Base-by-base conservation (phyloP, 2,797 vertebrate species). In the Leptatherina wallacei region DNA sequence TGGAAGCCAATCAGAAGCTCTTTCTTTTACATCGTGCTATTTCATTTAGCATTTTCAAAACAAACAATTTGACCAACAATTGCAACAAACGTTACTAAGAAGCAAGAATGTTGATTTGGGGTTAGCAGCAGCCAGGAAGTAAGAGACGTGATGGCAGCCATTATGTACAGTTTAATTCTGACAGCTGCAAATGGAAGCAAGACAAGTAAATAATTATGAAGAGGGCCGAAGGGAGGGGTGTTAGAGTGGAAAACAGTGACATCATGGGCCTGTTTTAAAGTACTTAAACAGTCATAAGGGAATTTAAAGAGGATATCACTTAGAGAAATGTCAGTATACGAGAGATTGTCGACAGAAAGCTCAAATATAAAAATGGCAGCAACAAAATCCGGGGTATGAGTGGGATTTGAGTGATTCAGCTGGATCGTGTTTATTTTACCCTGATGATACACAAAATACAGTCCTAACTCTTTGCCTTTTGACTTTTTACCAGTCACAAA, bases 161-260 rank as follows among this genome's bases (percentile, higher is more conserved):
- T 93, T 90, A 91, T 90, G 82, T 84, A 88, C 89, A 89, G 85
- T 90, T 93, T 92, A 91, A 91, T 92, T 92, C 85, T 92, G 92
- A 91, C 90, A 92, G 91, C 88, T 92, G 88, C 86, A 85, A 90
- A 91, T 92, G 86, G 88, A 87, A 82, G 76, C 68, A 71, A 90
- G 88, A 88, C 87, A 84, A 91, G 87, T 85, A 89, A 91, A 92
- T 90, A 85, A 90, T 91, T 85, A 85, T 91, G 87, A 89, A 65
- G 73, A 66, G 69, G 73, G 78, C 72, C 58, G 73, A 47, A 30
- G 70, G 76, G 63, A 64, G 73, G 61, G 68, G 35, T 35, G 61
- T 61, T 65, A 57, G 80, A 80, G 75, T 71, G 69, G 80, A 80
- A 85, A 88, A 85, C 77, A 70, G 80, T 90, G 83, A 89, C 89